Percentiles rank a stretch among this genome's conserved stretches.
These are phyloP conservation scores for Netelia virgata DNA, from an alignment of 2,888 invertebrate genomes.

Conservation along the genomic window DNA sequence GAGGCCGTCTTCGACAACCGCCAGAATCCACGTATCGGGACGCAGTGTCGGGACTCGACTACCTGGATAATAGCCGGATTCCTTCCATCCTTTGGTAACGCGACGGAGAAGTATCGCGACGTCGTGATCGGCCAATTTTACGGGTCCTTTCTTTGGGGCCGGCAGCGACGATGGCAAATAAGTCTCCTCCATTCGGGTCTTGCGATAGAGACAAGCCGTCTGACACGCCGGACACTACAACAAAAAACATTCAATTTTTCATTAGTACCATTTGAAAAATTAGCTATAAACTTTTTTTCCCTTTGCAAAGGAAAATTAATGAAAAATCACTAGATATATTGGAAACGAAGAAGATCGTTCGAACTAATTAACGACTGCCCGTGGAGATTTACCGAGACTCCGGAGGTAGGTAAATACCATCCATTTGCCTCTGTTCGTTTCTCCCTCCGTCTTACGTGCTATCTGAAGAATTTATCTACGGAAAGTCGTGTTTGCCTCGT, in stretches of 20 bases:
- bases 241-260: slow-evolving; percentile 51
- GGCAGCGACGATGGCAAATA: slow-evolving; percentile 82
- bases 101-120: slow-evolving; percentile 80
- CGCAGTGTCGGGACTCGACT: slow-evolving; percentile 74
- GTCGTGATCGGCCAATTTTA: slow-evolving; percentile 79
- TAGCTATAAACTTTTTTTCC: too few species aligned
- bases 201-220: slow-evolving; percentile 80
- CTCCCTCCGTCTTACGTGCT: background rate
- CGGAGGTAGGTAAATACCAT: slow-evolving; percentile 9
- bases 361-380: slow-evolving; percentile 67
- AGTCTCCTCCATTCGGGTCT: slow-evolving; percentile 78
- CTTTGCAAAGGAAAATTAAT: too few species aligned
- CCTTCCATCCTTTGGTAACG: slow-evolving; percentile 77
- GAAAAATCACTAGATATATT: too few species aligned
- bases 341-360: slow-evolving; percentile 27
- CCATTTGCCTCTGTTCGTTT: slow-evolving; percentile 34
- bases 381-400: slow-evolving; percentile 12
- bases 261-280: background rate
- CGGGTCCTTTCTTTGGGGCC: slow-evolving; percentile 79
- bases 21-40: slow-evolving; percentile 81
- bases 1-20: slow-evolving; percentile 78
- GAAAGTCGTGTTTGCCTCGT: slow-evolving; percentile 69
- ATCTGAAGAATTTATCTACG: slow-evolving; percentile 59
- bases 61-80: slow-evolving; percentile 79
- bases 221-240: slow-evolving; percentile 81